These are phyloP conservation scores for Telmatochromis sp. DNA, from an alignment of 2,113 vertebrate species.

Conservation along the genomic window DNA sequence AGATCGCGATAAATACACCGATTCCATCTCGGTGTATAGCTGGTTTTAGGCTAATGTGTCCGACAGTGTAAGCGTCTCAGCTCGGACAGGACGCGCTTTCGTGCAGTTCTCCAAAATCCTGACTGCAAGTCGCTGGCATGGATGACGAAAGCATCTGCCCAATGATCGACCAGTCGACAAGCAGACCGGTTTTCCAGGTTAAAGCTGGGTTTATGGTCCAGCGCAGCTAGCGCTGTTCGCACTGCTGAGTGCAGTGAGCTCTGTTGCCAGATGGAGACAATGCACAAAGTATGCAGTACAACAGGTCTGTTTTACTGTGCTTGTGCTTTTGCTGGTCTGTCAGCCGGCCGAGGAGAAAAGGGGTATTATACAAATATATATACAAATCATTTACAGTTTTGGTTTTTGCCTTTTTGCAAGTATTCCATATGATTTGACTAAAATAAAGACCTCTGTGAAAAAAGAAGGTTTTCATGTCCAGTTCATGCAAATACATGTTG, in stretches of 20 bases:
- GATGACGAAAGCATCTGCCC: neutral
- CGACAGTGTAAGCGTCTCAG: neutral
- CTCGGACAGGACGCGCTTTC: neutral
- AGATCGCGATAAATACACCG: neutral
- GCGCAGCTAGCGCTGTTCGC: neutral
- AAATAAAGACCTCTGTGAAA: neutral
- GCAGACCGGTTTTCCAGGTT: neutral
- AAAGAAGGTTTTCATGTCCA: neutral
- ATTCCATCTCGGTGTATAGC: neutral
- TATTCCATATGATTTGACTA: neutral
- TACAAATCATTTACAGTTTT: neutral
- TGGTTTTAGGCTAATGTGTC: neutral
- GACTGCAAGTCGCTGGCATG: neutral
- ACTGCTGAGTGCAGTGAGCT: neutral
- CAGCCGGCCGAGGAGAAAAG: neutral
- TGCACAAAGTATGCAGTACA: neutral
- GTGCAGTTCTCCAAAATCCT: neutral
- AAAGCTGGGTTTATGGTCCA: neutral
- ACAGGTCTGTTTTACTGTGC: neutral
- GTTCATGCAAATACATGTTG: neutral
- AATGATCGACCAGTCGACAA: accelerated
- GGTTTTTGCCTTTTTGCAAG: neutral
- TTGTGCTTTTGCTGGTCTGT: neutral
- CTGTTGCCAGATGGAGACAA: neutral
- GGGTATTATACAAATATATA: neutral